Conservation (phyloP, 1,140 invertebrate genomes). For the Platyura marginata region DNA sequence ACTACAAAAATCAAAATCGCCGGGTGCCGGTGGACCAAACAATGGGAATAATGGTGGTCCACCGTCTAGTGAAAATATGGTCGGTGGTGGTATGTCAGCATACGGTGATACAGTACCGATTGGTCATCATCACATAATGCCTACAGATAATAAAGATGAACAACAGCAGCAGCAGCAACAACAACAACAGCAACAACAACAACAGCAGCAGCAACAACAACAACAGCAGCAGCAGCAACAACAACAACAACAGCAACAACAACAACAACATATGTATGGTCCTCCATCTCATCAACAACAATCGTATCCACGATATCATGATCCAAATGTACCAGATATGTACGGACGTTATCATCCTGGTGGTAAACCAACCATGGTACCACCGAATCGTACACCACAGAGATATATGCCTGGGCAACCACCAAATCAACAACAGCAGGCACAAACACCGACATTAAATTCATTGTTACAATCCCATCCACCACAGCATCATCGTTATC, state of each 20-base stretch:
- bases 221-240: neutral
- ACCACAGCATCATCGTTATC: slow-evolving; percentile 24
- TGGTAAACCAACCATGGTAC: slow-evolving; percentile 11
- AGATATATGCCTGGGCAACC: slow-evolving; percentile 16
- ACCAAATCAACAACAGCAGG: slow-evolving; percentile 39
- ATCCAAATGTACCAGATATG: slow-evolving; percentile 4
- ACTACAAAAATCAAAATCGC: neutral
- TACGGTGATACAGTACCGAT: neutral
- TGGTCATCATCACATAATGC: neutral
- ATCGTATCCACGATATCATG: neutral
- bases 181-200: neutral
- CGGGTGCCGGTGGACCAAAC: neutral
- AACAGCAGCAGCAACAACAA: neutral
- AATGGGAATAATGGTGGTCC: neutral
- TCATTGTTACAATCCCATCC: slow-evolving; percentile 69
- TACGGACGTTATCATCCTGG: slow-evolving; percentile 3
- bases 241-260: neutral
- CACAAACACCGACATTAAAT: slow-evolving; percentile 80
- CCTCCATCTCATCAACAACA: slow-evolving; percentile 3
- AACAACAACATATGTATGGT: neutral
- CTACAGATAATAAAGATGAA: neutral
- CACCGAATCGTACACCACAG: slow-evolving; percentile 20
- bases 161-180: neutral
- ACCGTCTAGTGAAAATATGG: neutral
- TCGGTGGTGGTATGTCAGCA: neutral